Evolutionary conservation across 2,797 vertebrate species (phyloP).

Genomic region (Megaceryle alcyon): DNA sequence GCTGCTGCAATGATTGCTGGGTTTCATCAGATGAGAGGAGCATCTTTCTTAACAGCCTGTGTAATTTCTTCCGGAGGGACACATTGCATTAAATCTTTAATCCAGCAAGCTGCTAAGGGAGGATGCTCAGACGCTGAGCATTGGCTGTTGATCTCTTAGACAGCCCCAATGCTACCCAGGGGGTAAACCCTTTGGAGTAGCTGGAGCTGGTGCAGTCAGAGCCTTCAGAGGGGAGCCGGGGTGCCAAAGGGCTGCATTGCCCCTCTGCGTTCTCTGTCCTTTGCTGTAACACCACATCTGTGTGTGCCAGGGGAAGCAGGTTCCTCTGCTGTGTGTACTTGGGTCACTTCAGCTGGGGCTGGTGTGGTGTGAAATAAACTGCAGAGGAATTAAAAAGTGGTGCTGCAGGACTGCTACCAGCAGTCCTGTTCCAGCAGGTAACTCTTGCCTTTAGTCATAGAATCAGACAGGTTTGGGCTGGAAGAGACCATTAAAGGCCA

Average conservation of each 20-base stretch:
- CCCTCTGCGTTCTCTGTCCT: background rate
- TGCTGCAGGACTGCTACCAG: background rate
- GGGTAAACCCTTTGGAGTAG: background rate
- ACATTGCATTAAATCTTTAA: conserved; percentile 8
- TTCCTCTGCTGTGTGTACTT: background rate
- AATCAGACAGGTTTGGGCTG: too few relatives aligned
- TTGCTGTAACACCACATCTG: accelerated
- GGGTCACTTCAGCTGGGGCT: background rate
- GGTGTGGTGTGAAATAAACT: background rate
- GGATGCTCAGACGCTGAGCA: background rate
- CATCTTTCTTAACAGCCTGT: conserved; percentile 30
- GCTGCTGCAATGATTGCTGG: background rate
- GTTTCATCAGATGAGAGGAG: background rate
- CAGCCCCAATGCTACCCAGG: background rate
- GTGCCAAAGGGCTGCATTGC: background rate
- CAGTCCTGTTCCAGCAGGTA: background rate
- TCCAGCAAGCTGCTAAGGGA: conserved; percentile 29
- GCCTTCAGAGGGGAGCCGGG: background rate
- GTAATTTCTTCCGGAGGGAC: conserved; percentile 48
- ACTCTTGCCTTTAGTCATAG: background rate
- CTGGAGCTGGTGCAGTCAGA: background rate
- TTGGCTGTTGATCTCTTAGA: background rate
- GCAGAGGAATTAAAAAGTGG: accelerated
- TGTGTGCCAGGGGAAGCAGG: background rate
- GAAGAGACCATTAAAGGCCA: too few relatives aligned